A percentile compares a stretch with the other conserved stretches of the same genome.
Conservation (phyloP, 2,113 vertebrate genomes). For the Nettapus auritus region DNA sequence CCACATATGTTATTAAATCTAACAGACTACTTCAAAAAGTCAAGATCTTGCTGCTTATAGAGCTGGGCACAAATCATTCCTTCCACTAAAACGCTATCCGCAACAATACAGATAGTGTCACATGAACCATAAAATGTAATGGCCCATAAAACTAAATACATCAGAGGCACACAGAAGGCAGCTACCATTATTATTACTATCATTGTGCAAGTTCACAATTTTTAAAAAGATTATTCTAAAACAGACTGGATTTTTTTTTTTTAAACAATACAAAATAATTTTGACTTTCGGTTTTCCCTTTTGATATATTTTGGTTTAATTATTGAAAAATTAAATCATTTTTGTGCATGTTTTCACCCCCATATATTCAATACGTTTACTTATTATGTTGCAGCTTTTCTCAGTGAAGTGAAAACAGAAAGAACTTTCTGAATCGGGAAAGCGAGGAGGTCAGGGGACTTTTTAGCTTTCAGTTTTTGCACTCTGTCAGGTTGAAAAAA, state of each 20-base stretch:
- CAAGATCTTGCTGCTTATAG: fast-evolving
- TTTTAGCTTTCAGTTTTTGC: background rate
- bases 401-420: background rate
- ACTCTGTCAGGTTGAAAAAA: background rate
- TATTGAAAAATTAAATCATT: fast-evolving
- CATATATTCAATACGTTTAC: background rate
- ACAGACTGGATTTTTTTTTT: background rate
- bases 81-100: background rate
- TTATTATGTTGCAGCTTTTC: background rate
- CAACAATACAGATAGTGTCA: background rate
- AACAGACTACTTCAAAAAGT: background rate
- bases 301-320: background rate
- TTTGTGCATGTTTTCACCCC: background rate
- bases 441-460: background rate
- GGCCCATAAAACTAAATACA: background rate
- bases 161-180: background rate
- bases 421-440: background rate
- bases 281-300: background rate
- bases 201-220: background rate
- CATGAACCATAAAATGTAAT: background rate
- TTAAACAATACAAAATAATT: background rate
- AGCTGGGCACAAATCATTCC: background rate
- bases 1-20: fast-evolving
- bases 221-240: background rate
- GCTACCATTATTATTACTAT: background rate